Evolutionary conservation across 1,140 invertebrate genomes (phyloP).

Genomic region (Liolophura sinensis): DNA sequence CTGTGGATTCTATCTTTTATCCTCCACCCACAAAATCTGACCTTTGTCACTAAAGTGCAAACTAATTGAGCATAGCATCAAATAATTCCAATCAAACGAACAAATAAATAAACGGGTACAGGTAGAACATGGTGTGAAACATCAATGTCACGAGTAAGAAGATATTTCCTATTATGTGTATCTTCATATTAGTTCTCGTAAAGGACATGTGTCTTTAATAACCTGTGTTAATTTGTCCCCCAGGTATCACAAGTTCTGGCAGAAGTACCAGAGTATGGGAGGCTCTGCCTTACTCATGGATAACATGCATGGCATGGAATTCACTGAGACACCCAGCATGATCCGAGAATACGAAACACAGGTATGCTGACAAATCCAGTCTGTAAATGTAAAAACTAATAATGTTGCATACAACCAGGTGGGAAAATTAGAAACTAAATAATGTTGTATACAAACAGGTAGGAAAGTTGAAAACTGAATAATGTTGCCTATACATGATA

Average conservation of each 20-base stretch:
- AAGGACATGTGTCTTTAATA: not conserved
- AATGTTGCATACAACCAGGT: no score
- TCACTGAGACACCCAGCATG: constrained; percentile 34
- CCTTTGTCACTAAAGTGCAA: no score
- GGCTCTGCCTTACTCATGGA: constrained; percentile 23
- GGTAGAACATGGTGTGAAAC: not conserved
- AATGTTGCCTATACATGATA: no score
- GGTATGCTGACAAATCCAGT: constrained; percentile 18
- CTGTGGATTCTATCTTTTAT: no score
- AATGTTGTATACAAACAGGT: no score
- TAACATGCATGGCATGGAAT: constrained; percentile 29
- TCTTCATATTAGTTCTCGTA: not conserved
- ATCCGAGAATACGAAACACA: constrained; percentile 42
- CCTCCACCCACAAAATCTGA: no score
- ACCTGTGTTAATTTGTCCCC: not conserved
- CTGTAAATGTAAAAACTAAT: no score
- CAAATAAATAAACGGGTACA: no score
- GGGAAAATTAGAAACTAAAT: no score
- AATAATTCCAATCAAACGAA: no score
- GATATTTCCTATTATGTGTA: not conserved
- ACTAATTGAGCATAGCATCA: no score
- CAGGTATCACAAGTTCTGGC: constrained; percentile 39
- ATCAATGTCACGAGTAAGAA: not conserved
- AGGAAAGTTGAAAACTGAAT: no score
- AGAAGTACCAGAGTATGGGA: constrained; percentile 27